These are phyloP conservation scores for Amia ocellicauda DNA, from an alignment of 2,113 vertebrate genomes.

Conservation along the genomic window DNA sequence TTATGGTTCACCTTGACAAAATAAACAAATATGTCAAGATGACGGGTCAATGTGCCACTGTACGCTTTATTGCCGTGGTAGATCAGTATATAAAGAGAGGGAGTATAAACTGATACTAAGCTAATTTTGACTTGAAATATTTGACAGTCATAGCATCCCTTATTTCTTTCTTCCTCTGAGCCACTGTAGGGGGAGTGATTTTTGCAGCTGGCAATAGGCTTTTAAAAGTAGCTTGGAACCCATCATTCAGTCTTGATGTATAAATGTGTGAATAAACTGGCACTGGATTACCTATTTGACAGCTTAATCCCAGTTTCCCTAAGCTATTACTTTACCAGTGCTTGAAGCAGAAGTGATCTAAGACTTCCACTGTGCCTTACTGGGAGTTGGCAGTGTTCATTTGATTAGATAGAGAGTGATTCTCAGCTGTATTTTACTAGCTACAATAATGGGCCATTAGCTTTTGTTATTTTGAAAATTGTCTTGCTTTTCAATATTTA, in stretches of 20 bases:
- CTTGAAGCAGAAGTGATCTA: neutral
- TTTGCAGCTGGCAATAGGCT: neutral
- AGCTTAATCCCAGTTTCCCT: slow-evolving; percentile 4
- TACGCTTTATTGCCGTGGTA: neutral
- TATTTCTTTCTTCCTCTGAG: neutral
- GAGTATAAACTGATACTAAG: too few species aligned
- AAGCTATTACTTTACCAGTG: neutral
- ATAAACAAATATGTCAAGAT: neutral
- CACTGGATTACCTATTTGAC: slow-evolving; percentile 4
- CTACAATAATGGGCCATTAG: neutral
- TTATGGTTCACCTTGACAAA: too few species aligned
- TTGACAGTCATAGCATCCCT: too few species aligned
- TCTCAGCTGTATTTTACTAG: neutral
- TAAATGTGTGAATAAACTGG: neutral
- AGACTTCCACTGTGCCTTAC: neutral
- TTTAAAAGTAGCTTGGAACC: neutral
- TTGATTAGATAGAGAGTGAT: too few species aligned
- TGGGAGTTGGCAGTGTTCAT: neutral
- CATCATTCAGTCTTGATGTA: neutral
- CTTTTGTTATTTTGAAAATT: too few species aligned
- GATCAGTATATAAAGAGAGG: neutral
- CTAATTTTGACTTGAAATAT: too few species aligned
- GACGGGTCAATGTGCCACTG: neutral
- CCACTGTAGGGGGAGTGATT: neutral
- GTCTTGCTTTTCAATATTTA: too few species aligned